Evolutionary conservation across 2,113 vertebrate genomes (phyloP).

Genomic region (Sprattus sprattus): DNA sequence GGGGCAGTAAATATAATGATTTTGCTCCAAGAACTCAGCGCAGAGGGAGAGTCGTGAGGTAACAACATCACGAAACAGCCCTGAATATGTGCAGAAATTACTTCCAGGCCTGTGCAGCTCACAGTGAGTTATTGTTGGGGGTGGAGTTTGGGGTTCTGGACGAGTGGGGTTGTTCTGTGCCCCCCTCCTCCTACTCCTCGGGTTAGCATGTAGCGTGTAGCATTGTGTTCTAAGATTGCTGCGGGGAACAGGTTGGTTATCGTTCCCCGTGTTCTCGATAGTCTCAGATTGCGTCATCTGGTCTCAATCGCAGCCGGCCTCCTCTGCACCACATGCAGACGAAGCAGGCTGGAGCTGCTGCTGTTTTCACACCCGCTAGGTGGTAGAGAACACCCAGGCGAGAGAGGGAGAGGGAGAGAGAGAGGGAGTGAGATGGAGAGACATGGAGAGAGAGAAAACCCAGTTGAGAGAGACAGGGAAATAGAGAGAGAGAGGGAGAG

Average conservation of each 20-base stretch:
- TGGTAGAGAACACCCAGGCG: slow-evolving; percentile 10
- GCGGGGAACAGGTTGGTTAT: neutral
- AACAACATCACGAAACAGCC: neutral
- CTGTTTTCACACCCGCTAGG: slow-evolving; percentile 19
- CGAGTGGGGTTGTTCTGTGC: neutral
- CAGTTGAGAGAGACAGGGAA: neutral
- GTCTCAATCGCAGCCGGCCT: neutral
- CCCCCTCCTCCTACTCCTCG: neutral
- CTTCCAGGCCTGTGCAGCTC: slow-evolving; percentile 1
- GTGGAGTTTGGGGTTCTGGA: neutral
- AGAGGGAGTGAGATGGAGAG: neutral
- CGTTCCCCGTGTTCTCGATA: neutral
- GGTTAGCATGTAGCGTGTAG: neutral
- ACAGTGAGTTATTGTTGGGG: slow-evolving; percentile 5
- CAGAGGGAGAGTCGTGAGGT: neutral
- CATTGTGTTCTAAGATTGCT: neutral
- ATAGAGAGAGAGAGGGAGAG: neutral
- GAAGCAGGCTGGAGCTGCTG: neutral
- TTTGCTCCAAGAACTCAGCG: neutral
- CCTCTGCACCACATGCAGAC: neutral
- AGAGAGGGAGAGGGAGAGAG: neutral
- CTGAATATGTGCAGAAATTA: neutral
- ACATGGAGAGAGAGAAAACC: neutral
- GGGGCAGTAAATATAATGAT: neutral
- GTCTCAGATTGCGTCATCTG: neutral